A percentile compares a stretch with the other conserved stretches of the same genome.
Conservation (phyloP, 2,888 invertebrate species). For the Thecocarcelia acutangulata region DNA sequence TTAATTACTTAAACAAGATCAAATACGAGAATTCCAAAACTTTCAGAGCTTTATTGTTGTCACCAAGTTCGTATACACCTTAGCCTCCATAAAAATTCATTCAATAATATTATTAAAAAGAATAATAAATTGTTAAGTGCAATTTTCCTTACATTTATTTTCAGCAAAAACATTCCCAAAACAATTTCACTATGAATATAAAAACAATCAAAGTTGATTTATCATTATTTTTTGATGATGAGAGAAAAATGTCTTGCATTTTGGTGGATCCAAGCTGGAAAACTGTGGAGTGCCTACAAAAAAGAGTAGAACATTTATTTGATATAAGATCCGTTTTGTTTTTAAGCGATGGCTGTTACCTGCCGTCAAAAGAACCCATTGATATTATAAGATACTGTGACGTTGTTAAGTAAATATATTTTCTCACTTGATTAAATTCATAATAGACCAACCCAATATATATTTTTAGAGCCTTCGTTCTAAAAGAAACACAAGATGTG, state of each 20-base stretch:
- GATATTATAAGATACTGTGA: constrained; percentile 67
- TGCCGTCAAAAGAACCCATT: constrained; percentile 71
- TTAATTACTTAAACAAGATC: no score
- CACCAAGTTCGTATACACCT: no score
- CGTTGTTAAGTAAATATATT: constrained; percentile 62
- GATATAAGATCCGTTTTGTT: constrained; percentile 70
- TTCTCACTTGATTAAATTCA: no score
- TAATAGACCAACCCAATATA: background rate
- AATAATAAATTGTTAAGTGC: no score
- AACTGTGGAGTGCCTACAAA: constrained; percentile 67
- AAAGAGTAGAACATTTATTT: constrained; percentile 70
- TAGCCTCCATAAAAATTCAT: no score
- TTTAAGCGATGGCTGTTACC: constrained; percentile 68
- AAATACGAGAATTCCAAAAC: no score
- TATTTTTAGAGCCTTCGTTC: constrained; percentile 66
- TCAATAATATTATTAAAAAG: no score
- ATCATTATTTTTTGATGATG: constrained; percentile 72
- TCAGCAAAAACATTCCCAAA: no score
- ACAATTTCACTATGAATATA: constrained; percentile 65
- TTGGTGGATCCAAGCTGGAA: constrained; percentile 71
- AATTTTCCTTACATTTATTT: no score
- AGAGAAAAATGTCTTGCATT: constrained; percentile 70
- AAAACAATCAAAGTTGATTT: constrained; percentile 72
- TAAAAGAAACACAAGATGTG: constrained; percentile 50
- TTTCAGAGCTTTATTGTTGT: no score